Evolutionary conservation across 2,113 vertebrate genomes (phyloP).

Genomic region (Zapornia atra): DNA sequence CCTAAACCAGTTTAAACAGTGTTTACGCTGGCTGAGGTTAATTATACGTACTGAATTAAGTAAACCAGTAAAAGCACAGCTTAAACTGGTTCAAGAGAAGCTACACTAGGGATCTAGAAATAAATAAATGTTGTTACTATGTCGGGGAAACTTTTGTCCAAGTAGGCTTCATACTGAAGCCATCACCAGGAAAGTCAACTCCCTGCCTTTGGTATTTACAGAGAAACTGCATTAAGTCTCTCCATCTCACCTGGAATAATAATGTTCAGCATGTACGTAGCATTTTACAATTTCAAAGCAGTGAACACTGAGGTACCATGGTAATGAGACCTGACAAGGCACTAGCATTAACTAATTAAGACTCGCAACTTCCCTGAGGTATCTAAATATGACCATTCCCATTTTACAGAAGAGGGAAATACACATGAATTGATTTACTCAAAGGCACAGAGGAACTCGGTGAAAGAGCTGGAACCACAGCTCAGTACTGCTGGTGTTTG

Average conservation of each 20-base stretch:
- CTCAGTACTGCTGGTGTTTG: background rate
- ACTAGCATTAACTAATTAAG: slow-evolving; percentile 39
- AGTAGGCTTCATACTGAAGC: background rate
- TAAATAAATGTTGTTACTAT: background rate
- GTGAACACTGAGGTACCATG: background rate
- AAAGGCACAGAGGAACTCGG: background rate
- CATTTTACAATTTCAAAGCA: slow-evolving; percentile 26
- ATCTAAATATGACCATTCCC: background rate
- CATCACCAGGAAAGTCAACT: background rate
- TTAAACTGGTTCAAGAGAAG: background rate
- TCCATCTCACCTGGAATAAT: background rate
- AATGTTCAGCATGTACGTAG: background rate
- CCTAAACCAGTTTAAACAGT: background rate
- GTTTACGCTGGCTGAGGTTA: background rate
- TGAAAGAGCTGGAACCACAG: background rate
- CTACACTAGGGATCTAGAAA: background rate
- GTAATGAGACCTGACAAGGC: slow-evolving; percentile 42
- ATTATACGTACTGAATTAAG: background rate
- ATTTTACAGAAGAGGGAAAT: background rate
- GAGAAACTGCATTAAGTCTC: background rate
- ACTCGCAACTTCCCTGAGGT: background rate
- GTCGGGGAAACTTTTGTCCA: background rate
- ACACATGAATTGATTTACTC: background rate
- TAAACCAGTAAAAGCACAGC: background rate
- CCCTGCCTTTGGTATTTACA: background rate